Conservation (phyloP, 2,797 vertebrate genomes). For the Etheostoma perlongum region DNA sequence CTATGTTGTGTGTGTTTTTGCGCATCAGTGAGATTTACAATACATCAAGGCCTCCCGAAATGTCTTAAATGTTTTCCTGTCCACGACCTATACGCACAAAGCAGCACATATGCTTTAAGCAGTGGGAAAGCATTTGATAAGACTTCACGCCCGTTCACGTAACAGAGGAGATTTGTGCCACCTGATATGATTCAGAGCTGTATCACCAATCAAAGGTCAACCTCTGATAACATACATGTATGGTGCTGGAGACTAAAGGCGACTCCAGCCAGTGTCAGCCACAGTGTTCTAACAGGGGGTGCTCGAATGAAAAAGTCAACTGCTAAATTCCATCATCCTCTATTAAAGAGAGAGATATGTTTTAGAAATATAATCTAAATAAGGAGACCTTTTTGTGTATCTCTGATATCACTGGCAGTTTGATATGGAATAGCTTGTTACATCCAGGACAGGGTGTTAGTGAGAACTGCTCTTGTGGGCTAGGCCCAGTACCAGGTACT, state of each 20-base stretch:
- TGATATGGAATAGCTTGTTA: too few species aligned
- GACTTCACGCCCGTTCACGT: conserved; percentile 8
- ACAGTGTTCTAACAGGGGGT: conserved; percentile 13
- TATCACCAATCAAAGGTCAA: conserved; percentile 62
- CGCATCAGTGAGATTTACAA: background rate
- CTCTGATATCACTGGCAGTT: too few species aligned
- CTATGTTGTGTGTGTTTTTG: too few species aligned
- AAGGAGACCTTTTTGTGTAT: background rate
- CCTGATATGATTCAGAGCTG: conserved; percentile 41
- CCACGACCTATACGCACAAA: background rate
- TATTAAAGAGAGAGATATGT: too few species aligned
- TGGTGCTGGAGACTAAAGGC: background rate
- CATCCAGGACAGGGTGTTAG: background rate
- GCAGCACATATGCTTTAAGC: conserved; percentile 2
- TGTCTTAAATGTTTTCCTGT: background rate
- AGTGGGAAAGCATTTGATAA: conserved; percentile 25
- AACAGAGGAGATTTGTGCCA: conserved; percentile 18
- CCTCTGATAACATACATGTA: conserved; percentile 38
- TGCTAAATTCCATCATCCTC: background rate
- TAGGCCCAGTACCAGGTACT: background rate
- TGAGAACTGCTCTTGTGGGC: background rate
- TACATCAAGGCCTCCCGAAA: background rate
- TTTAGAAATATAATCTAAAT: too few species aligned
- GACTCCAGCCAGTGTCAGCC: fast-evolving
- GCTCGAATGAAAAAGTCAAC: background rate